Conservation (phyloP, 2,888 invertebrate genomes). For the Mesorhabditis belari region DNA sequence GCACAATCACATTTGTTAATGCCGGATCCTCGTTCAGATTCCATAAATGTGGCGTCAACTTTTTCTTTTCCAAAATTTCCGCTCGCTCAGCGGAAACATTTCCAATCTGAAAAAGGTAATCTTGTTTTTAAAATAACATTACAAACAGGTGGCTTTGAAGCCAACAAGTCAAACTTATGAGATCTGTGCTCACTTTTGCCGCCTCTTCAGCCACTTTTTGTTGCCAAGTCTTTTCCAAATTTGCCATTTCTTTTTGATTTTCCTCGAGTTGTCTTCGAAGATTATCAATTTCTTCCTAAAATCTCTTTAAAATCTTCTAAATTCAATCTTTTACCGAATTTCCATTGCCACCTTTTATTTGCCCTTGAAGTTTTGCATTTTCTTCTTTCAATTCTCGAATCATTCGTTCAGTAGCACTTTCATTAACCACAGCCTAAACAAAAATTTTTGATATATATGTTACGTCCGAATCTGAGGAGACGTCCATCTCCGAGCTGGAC, state of each 20-base stretch:
- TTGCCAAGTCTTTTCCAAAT: constrained; percentile 58
- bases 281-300: constrained; percentile 43
- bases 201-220: constrained; percentile 50
- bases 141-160: background rate
- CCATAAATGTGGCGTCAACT: constrained; percentile 57
- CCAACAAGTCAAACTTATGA: background rate
- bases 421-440: constrained; percentile 58
- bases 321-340: background rate
- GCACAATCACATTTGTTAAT: constrained; percentile 59
- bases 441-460: no score
- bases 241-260: constrained; percentile 59
- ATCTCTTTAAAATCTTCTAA: background rate
- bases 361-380: constrained; percentile 58
- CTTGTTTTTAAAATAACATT: background rate
- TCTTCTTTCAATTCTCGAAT: constrained; percentile 61
- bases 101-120: constrained; percentile 10
- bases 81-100: constrained; percentile 15
- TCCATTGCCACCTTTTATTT: constrained; percentile 31
- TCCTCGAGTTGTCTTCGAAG: constrained; percentile 52
- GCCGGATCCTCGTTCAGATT: constrained; percentile 62
- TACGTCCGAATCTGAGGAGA: no score
- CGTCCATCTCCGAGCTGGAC: no score
- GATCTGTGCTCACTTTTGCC: constrained; percentile 30
- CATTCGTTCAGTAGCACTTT: constrained; percentile 60
- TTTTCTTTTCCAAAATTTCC: constrained; percentile 34